Evolutionary conservation across 2,888 invertebrate genomes (phyloP).

Genomic region (Tenthredo amoena): DNA sequence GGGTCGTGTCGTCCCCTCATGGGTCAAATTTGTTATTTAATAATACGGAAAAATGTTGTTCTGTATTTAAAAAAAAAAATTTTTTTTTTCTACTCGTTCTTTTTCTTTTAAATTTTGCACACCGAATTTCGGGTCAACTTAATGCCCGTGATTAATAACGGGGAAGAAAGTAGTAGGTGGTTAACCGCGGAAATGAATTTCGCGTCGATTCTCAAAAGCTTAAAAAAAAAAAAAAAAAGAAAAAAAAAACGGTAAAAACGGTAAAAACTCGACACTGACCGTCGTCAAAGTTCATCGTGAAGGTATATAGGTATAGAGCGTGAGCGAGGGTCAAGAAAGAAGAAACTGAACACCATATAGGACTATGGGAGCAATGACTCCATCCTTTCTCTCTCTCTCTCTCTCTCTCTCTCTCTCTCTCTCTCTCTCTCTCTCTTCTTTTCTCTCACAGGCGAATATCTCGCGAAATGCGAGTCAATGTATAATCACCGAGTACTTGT

Average conservation of each 20-base stretch:
- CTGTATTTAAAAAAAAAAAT: too few relatives aligned
- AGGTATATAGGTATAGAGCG: not conserved
- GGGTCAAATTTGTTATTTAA: not conserved
- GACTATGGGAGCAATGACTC: not conserved
- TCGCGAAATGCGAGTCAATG: not conserved
- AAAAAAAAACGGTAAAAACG: not conserved
- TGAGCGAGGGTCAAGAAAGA: not conserved
- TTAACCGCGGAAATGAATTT: not conserved
- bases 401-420: not conserved
- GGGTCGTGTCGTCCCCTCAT: not conserved
- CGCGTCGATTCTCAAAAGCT: not conserved
- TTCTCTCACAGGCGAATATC: not conserved
- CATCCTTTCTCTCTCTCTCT: not conserved
- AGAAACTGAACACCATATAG: not conserved
- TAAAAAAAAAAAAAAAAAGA: too few relatives aligned
- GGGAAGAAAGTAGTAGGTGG: too few relatives aligned
- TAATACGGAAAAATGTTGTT: not conserved
- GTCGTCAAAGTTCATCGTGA: not conserved
- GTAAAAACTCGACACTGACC: not conserved
- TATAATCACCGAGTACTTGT: not conserved
- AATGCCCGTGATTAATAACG: too few relatives aligned
- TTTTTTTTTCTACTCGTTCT: not conserved
- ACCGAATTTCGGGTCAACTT: too few relatives aligned
- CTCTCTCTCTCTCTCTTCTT: not conserved
- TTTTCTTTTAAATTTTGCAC: not conserved